Conservation (phyloP, 2,888 invertebrate species). For the Heliconius sara region DNA sequence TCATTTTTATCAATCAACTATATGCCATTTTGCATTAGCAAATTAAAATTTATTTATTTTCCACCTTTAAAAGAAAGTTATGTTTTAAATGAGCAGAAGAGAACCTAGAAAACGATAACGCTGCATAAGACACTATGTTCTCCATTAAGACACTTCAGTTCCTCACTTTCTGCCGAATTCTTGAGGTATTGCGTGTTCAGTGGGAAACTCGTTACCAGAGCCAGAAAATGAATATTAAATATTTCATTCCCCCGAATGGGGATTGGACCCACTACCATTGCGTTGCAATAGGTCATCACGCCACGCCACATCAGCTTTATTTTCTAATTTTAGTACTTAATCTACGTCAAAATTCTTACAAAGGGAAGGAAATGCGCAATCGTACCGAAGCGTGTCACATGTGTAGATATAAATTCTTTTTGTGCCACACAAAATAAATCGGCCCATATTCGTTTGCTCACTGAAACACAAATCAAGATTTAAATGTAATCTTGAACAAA, state of each 20-base stretch:
- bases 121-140: too few species aligned
- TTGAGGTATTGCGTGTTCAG: too few species aligned
- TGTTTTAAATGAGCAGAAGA: too few species aligned
- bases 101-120: too few species aligned
- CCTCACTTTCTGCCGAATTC: too few species aligned
- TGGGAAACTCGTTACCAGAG: too few species aligned
- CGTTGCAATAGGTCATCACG: neutral
- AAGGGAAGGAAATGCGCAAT: constrained; percentile 23
- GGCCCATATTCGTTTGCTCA: constrained; percentile 23
- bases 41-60: too few species aligned
- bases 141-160: too few species aligned
- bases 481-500: neutral
- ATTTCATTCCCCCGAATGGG: neutral
- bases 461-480: constrained; percentile 7
- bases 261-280: neutral
- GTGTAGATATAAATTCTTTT: constrained; percentile 41
- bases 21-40: too few species aligned
- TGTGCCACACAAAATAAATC: constrained; percentile 35
- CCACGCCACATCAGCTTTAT: neutral
- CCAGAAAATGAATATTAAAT: neutral
- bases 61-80: too few species aligned
- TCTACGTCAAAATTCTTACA: constrained; percentile 1
- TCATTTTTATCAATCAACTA: too few species aligned
- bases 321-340: neutral
- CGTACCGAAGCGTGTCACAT: constrained; percentile 30